Conservation (phyloP, 2,888 invertebrate species). For the Drosophila borborema region DNA sequence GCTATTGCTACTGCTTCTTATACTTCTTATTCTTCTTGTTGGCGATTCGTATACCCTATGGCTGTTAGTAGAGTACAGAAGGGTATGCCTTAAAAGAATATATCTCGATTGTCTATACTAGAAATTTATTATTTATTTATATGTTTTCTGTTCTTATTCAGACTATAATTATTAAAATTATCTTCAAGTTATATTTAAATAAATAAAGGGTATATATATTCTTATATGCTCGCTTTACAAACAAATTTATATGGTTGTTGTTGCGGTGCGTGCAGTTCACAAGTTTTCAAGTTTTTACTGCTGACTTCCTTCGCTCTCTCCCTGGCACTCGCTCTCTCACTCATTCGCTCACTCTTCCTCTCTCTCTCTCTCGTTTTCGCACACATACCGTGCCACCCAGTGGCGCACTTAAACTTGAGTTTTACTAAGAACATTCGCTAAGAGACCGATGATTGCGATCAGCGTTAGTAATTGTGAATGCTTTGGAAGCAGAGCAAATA, state of each 20-base stretch:
- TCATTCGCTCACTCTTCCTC: not conserved
- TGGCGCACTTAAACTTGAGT: slow-evolving; percentile 23
- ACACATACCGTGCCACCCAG: slow-evolving; percentile 6
- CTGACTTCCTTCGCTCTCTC: not conserved
- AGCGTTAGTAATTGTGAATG: slow-evolving; percentile 9
- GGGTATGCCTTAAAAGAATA: no score
- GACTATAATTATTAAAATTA: no score
- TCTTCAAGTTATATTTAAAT: no score
- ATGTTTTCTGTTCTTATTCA: no score
- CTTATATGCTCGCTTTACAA: not conserved
- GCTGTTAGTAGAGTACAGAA: no score
- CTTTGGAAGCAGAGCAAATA: not conserved
- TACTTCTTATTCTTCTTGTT: slow-evolving; percentile 16
- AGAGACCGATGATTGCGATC: slow-evolving; percentile 13
- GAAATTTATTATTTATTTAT: no score
- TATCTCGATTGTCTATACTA: no score
- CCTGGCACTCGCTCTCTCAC: not conserved
- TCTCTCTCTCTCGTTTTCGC: not conserved
- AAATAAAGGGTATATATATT: not conserved
- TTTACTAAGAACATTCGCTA: slow-evolving; percentile 5
- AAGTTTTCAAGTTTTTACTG: slow-evolving; percentile 40
- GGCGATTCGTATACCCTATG: slow-evolving; percentile 15
- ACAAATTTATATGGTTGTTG: slow-evolving; percentile 20
- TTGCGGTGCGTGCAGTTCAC: slow-evolving; percentile 60
- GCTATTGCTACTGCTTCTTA: slow-evolving; percentile 23